Evolutionary conservation across 1,140 invertebrate genomes (phyloP).

Genomic region (Reticulitermes speratus): DNA sequence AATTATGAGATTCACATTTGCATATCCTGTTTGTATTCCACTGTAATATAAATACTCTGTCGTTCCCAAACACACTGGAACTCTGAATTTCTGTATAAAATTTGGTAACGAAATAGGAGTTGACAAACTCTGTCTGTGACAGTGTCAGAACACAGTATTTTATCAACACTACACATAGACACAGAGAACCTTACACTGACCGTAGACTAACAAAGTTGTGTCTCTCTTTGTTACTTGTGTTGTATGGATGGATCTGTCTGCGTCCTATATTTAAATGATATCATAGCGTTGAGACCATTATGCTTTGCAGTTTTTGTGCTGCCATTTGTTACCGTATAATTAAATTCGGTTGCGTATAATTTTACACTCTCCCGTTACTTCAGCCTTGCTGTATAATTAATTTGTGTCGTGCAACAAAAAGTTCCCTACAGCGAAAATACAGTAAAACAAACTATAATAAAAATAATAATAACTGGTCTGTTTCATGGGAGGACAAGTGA

Average conservation of each 20-base stretch:
- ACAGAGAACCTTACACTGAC: no score
- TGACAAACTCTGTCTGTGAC: no score
- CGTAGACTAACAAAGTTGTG: no score
- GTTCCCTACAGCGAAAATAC: neutral
- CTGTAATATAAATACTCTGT: no score
- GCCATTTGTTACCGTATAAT: neutral
- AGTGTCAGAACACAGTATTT: no score
- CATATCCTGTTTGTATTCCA: no score
- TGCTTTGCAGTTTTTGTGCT: neutral
- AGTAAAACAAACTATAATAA: neutral
- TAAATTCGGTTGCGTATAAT: conserved; percentile 17
- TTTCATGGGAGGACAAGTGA: neutral
- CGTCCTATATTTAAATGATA: neutral
- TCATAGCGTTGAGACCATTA: neutral
- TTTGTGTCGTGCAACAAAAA: neutral
- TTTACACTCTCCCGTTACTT: neutral
- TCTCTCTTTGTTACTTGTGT: neutral
- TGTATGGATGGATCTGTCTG: neutral
- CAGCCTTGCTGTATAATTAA: neutral
- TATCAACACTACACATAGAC: no score
- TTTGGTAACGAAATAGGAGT: no score
- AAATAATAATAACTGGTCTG: neutral
- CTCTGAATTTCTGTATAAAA: no score
- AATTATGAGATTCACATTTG: no score
- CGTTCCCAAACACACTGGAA: no score